A percentile compares a stretch with the other conserved stretches of the same genome.
These are phyloP conservation scores for Zoanthus sociatus DNA, from an alignment of 92 coral and sea anemone genomes.

Conservation along the genomic window DNA sequence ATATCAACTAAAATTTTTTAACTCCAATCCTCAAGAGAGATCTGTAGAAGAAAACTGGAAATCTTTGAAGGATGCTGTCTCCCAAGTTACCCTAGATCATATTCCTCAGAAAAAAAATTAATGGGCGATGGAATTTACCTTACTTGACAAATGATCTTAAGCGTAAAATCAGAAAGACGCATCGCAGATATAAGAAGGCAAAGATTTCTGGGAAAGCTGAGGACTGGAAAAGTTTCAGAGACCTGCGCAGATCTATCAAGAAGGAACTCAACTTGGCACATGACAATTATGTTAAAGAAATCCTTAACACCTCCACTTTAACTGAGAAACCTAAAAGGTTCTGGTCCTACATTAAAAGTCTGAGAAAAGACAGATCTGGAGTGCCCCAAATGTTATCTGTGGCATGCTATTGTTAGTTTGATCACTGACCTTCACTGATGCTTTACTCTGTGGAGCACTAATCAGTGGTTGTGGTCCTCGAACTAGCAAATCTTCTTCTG, in stretches of 20 bases:
- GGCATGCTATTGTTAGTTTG: conserved; percentile 8
- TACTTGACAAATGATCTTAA: neutral
- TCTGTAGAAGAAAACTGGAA: conserved; percentile 45
- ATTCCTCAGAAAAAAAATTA: conserved; percentile 28
- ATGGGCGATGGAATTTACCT: conserved; percentile 2
- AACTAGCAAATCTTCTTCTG: neutral
- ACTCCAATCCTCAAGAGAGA: conserved; percentile 35
- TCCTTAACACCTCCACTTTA: too few relatives aligned
- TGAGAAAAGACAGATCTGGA: too few relatives aligned
- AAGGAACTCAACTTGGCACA: too few relatives aligned
- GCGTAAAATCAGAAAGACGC: too few relatives aligned
- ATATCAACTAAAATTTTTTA: conserved; percentile 38
- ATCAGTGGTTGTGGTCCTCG: neutral
- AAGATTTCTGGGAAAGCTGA: too few relatives aligned
- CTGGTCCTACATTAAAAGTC: too few relatives aligned
- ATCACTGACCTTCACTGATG: conserved; percentile 3
- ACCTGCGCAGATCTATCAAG: too few relatives aligned
- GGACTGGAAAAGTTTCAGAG: too few relatives aligned
- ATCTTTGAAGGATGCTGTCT: conserved; percentile 40
- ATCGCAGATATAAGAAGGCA: too few relatives aligned
- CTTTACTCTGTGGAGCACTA: conserved; percentile 1
- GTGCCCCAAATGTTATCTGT: neutral
- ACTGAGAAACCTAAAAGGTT: too few relatives aligned
- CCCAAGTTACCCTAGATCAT: conserved; percentile 36
- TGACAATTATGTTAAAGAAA: too few relatives aligned